Conservation (phyloP, 2,113 vertebrate genomes). For the Corythornis madagascariensis region DNA sequence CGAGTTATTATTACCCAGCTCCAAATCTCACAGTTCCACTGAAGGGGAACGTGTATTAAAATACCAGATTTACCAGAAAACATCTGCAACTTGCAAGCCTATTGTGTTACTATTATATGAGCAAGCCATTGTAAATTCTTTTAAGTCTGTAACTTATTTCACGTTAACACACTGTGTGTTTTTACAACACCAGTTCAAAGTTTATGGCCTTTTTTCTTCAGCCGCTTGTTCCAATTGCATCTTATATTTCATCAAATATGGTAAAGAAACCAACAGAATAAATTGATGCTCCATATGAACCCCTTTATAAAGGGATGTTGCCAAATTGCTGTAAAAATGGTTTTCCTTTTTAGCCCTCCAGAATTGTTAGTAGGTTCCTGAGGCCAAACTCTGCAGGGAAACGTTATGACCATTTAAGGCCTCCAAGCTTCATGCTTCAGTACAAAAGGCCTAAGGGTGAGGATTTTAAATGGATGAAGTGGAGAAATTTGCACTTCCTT, state of each 20-base stretch:
- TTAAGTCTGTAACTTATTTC: slow-evolving; percentile 66
- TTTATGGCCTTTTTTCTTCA: slow-evolving; percentile 74
- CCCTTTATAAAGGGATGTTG: slow-evolving; percentile 64
- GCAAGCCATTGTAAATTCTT: slow-evolving; percentile 53
- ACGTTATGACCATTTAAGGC: slow-evolving; percentile 83
- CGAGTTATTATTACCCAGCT: slow-evolving; percentile 44
- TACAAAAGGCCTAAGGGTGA: slow-evolving; percentile 85
- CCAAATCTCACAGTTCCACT: slow-evolving; percentile 39
- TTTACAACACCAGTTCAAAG: slow-evolving; percentile 71
- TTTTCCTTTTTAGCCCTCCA: slow-evolving; percentile 84
- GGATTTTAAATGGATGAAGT: slow-evolving; percentile 90
- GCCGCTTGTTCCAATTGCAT: slow-evolving; percentile 73
- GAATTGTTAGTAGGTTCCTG: slow-evolving; percentile 76
- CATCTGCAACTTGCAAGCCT: slow-evolving; percentile 51
- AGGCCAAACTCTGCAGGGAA: slow-evolving; percentile 85
- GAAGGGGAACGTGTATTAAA: slow-evolving; percentile 42
- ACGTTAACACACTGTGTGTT: slow-evolving; percentile 63
- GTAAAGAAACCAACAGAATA: slow-evolving; percentile 77
- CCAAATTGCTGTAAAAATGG: slow-evolving; percentile 79
- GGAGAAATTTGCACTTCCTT: slow-evolving; percentile 95
- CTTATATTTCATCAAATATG: slow-evolving; percentile 82
- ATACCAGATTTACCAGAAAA: slow-evolving; percentile 53
- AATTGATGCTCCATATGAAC: slow-evolving; percentile 82
- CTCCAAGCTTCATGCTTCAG: slow-evolving; percentile 86
- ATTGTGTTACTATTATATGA: slow-evolving; percentile 26